Percentiles rank a stretch among this genome's conserved stretches.
Evolutionary conservation across 1,140 invertebrate genomes (phyloP).

Genomic region (Drosophila asahinai): DNA sequence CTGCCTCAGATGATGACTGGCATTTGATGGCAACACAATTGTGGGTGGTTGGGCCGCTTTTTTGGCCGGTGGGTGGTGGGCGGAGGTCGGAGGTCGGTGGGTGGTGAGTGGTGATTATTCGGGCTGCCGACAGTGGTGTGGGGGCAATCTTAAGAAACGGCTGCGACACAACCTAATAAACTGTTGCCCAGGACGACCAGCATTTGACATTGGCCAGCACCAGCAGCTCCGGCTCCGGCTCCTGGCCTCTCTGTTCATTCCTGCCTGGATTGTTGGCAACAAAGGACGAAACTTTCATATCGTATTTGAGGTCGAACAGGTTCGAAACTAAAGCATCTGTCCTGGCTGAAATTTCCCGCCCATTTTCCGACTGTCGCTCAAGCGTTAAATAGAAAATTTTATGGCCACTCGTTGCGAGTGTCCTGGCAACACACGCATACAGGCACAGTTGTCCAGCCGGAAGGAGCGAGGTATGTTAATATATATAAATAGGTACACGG

Average conservation of each 20-base stretch:
- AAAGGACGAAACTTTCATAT: constrained; percentile 59
- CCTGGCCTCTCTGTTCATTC: not conserved
- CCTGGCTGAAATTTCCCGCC: constrained; percentile 18
- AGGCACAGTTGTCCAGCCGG: constrained; percentile 32
- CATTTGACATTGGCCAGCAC: constrained; percentile 33
- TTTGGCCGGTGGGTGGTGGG: not conserved
- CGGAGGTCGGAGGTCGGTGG: not conserved
- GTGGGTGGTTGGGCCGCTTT: constrained; percentile 5
- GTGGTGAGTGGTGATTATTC: constrained; percentile 9
- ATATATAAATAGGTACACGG: constrained; percentile 1
- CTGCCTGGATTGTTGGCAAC: constrained; percentile 26
- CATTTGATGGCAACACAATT: constrained; percentile 46
- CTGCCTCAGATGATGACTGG: constrained; percentile 56
- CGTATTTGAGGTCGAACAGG: constrained; percentile 70
- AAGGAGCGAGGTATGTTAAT: constrained; percentile 12
- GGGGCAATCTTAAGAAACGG: constrained; percentile 72
- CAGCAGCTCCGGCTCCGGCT: not conserved
- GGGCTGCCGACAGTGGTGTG: not conserved
- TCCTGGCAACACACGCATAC: constrained; percentile 58
- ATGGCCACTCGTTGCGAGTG: constrained; percentile 52
- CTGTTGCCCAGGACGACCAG: constrained; percentile 68
- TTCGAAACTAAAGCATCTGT: constrained; percentile 59
- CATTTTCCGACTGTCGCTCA: constrained; percentile 51
- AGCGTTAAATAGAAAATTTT: constrained; percentile 82
- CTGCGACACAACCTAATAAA: constrained; percentile 82